These are phyloP conservation scores for Sminthopsis crassicaudata DNA, from an alignment of 2,113 vertebrate species.

Conservation along the genomic window DNA sequence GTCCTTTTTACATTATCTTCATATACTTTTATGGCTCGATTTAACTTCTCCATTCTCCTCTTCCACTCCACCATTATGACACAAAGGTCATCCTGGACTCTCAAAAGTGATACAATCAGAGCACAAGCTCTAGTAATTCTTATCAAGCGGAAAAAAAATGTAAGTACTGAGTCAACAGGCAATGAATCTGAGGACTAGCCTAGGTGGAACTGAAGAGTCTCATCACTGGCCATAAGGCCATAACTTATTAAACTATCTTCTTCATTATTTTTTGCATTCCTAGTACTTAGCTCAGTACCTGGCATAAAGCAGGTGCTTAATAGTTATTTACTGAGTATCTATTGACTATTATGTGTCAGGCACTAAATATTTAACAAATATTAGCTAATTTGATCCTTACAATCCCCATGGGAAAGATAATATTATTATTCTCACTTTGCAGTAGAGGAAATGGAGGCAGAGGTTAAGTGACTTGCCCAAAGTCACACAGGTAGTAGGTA, in stretches of 20 bases:
- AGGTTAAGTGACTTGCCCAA: neutral
- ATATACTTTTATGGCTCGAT: neutral
- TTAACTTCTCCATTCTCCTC: neutral
- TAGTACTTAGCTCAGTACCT: neutral
- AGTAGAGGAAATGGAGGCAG: neutral
- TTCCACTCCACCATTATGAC: no score
- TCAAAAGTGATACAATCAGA: no score
- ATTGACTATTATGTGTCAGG: neutral
- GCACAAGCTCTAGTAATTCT: neutral
- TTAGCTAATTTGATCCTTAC: neutral
- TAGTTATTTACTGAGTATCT: neutral
- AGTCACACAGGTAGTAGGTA: neutral
- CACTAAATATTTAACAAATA: neutral
- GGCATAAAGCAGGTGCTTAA: neutral
- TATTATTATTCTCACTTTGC: neutral
- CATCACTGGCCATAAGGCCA: neutral
- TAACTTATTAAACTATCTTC: neutral
- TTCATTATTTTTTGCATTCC: neutral
- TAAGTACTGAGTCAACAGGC: neutral
- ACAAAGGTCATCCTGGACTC: no score
- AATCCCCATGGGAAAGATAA: neutral
- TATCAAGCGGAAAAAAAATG: neutral
- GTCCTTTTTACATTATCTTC: neutral
- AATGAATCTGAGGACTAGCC: neutral
- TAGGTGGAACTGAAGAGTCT: neutral